These are phyloP conservation scores for Helarctos malayanus DNA, from an alignment of 2,797 vertebrate species.

Conservation along the genomic window DNA sequence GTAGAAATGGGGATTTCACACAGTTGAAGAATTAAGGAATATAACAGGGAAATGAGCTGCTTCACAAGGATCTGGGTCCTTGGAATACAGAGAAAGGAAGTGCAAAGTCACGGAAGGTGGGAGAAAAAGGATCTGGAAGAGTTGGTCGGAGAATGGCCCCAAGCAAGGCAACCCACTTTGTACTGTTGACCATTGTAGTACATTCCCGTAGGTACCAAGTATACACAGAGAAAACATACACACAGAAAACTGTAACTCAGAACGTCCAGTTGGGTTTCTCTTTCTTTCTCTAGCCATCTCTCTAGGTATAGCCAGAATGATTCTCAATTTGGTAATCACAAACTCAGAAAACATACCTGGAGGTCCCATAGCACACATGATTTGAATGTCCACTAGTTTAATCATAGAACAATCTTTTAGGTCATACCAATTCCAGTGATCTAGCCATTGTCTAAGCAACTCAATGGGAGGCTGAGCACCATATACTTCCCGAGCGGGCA, in stretches of 20 bases:
- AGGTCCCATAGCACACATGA: slow-evolving; percentile 96
- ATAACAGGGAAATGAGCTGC: not conserved
- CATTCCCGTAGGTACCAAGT: not conserved
- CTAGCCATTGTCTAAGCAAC: slow-evolving; percentile 96
- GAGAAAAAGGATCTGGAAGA: not conserved
- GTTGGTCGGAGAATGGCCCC: not conserved
- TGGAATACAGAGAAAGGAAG: not conserved
- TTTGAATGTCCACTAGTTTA: slow-evolving; percentile 93
- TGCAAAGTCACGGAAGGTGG: not conserved
- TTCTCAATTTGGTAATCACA: not conserved
- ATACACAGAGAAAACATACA: not conserved
- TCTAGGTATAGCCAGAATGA: not conserved
- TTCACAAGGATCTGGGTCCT: not conserved
- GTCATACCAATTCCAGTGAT: slow-evolving; percentile 97
- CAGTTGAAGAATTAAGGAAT: not conserved
- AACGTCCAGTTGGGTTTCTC: not conserved
- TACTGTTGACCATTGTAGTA: not conserved
- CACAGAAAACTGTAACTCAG: not conserved
- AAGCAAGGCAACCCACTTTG: not conserved
- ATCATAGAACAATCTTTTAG: slow-evolving; percentile 94
- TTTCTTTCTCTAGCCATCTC: not conserved
- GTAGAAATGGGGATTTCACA: not conserved
- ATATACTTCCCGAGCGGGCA: slow-evolving; percentile 95
- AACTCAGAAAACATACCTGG: slow-evolving; percentile 89
- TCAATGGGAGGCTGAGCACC: slow-evolving; percentile 97